Percentiles rank a stretch among this genome's conserved stretches.
These are phyloP conservation scores for Loriculus beryllinus DNA, from an alignment of 2,797 vertebrate species.

Conservation along the genomic window DNA sequence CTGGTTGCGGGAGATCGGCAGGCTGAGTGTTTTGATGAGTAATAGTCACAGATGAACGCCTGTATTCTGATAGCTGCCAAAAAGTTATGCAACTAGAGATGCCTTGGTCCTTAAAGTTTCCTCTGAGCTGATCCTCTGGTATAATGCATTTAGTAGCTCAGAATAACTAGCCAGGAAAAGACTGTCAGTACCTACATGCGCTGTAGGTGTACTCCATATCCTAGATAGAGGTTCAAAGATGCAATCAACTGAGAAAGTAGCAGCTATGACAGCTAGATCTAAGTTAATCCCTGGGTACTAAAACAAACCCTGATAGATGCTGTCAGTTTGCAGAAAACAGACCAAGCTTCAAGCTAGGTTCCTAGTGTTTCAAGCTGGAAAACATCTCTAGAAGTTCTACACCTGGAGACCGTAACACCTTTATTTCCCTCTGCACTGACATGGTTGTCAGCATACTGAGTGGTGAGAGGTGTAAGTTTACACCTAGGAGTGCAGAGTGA, in stretches of 20 bases:
- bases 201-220: not conserved
- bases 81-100: not conserved
- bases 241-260: not conserved
- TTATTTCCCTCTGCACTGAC: not conserved
- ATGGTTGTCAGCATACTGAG: not conserved
- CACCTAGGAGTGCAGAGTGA: not conserved
- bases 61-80: slow-evolving; percentile 4
- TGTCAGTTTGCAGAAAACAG: not conserved
- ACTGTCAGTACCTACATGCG: not conserved
- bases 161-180: not conserved
- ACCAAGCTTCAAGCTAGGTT: not conserved
- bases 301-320: not conserved
- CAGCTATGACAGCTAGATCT: not conserved
- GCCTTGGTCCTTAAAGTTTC: not conserved
- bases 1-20: not conserved
- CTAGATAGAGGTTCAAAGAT: not conserved
- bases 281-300: not conserved
- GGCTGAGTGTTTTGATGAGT: slow-evolving; percentile 32
- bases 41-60: slow-evolving; percentile 1
- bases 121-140: not conserved
- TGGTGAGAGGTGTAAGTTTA: not conserved
- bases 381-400: not conserved
- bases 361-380: not conserved
- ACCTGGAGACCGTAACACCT: not conserved
- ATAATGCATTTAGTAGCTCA: not conserved